phyloP scores from a whole-genome alignment of 2,888 invertebrate genomes.

The Agrochola macilenta region DNA sequence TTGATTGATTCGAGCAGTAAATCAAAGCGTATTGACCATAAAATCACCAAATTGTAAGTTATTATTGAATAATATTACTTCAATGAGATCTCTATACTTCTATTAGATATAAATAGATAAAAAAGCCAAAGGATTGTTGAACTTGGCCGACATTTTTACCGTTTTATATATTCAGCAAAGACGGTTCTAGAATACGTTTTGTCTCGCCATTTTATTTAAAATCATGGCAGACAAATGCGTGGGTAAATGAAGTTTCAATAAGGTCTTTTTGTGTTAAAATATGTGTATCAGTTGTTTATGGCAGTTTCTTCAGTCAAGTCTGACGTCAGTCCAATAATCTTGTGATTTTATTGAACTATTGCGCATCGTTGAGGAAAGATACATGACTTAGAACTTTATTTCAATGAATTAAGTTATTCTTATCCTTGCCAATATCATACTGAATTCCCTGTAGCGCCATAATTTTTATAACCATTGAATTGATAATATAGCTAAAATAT shows the following conservation, averaged over 20 bases:
- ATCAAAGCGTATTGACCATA: conserved; percentile 68
- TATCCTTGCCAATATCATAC: neutral
- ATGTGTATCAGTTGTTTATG: conserved; percentile 36
- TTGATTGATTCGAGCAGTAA: conserved; percentile 71
- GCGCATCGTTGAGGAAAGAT: conserved; percentile 9
- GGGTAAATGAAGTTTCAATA: conserved; percentile 31
- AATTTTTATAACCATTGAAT: neutral
- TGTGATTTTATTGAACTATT: conserved; percentile 36
- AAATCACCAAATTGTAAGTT: conserved; percentile 69
- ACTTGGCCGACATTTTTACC: conserved; percentile 45
- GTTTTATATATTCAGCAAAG: conserved; percentile 1
- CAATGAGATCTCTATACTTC: conserved; percentile 16
- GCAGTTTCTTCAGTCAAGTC: conserved; percentile 21
- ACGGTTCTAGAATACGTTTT: conserved; percentile 35
- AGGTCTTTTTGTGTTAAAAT: conserved; percentile 29
- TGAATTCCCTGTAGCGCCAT: neutral
- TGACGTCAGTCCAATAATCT: conserved; percentile 51
- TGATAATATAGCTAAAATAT: neutral
- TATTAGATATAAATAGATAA: conserved; percentile 6
- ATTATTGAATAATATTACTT: conserved; percentile 48
- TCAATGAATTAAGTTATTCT: neutral
- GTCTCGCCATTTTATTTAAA: conserved; percentile 24
- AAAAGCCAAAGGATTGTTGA: conserved; percentile 43
- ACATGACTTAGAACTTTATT: neutral
- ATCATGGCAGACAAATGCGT: conserved; percentile 30